phyloP scores from a whole-genome alignment of 2,797 vertebrate species.

The Helostoma temminkii region DNA sequence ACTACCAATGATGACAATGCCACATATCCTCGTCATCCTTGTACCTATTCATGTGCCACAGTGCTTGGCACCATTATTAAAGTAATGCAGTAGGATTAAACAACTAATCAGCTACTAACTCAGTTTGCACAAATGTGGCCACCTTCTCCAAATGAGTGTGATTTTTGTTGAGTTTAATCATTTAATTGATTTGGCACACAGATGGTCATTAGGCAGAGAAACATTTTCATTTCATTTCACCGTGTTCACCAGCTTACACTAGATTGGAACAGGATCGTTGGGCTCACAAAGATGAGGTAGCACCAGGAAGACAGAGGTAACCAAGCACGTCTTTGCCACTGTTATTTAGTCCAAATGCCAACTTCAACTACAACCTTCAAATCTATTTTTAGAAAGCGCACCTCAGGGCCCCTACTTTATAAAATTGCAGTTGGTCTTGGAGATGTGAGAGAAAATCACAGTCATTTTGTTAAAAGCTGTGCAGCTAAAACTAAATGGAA shows the following conservation, averaged over 20 bases:
- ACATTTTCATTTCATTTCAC: constrained; percentile 25
- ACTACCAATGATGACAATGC: no score
- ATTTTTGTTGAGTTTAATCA: no score
- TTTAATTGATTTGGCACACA: constrained; percentile 24
- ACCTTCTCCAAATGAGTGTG: no score
- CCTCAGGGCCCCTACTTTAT: constrained; percentile 40
- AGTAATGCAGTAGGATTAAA: no score
- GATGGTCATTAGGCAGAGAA: constrained; percentile 15
- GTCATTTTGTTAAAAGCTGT: constrained; percentile 70
- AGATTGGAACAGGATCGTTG: constrained; percentile 13
- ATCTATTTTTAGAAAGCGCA: constrained; percentile 48
- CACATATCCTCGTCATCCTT: no score
- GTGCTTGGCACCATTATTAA: no score
- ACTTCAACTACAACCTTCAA: constrained; percentile 37
- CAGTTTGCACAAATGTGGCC: no score
- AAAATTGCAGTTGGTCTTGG: constrained; percentile 46
- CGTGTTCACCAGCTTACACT: constrained; percentile 5
- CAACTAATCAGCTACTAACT: no score
- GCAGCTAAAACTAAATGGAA: constrained; percentile 58
- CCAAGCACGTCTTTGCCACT: constrained; percentile 29
- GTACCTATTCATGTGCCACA: no score
- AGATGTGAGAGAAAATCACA: constrained; percentile 48
- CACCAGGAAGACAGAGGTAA: constrained; percentile 16
- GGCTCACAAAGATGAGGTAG: constrained; percentile 20
- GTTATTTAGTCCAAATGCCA: constrained; percentile 61